These are phyloP conservation scores for Columba livia DNA, from an alignment of 2,113 vertebrate species.

Conservation along the genomic window DNA sequence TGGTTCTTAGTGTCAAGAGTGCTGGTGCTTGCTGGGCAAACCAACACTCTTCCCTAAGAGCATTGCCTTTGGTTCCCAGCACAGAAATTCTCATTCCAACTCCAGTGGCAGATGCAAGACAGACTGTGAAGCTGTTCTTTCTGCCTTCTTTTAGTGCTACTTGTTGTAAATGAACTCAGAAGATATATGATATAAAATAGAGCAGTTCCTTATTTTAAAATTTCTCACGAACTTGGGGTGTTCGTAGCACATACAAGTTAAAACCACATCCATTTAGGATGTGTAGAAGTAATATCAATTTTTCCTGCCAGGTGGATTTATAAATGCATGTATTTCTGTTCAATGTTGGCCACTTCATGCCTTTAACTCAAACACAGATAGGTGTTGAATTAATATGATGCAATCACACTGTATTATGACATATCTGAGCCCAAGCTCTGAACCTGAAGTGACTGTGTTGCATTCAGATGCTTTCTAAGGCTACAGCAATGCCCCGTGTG, in stretches of 20 bases:
- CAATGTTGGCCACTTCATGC: not conserved
- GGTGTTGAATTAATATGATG: not conserved
- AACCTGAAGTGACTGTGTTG: not conserved
- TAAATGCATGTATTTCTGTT: not conserved
- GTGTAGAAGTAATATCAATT: not conserved
- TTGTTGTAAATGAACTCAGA: not conserved
- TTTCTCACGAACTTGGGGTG: fast-evolving
- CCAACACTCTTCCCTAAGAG: not conserved
- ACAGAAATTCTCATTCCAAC: not conserved
- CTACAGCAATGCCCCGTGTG: not conserved
- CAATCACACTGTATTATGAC: not conserved
- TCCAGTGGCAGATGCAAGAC: not conserved
- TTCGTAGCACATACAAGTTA: not conserved
- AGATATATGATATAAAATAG: not conserved
- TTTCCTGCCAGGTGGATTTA: not conserved
- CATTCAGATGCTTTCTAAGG: not conserved
- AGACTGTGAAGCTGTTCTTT: not conserved
- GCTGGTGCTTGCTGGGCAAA: not conserved
- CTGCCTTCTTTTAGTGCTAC: not conserved
- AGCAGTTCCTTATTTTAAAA: not conserved
- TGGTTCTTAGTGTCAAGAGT: not conserved
- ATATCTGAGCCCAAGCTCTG: not conserved
- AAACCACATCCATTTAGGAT: not conserved
- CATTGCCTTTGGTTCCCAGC: not conserved
- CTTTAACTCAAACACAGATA: not conserved